Evolutionary conservation across 2,113 vertebrate species (phyloP).

Genomic region (Mirza zaza): DNA sequence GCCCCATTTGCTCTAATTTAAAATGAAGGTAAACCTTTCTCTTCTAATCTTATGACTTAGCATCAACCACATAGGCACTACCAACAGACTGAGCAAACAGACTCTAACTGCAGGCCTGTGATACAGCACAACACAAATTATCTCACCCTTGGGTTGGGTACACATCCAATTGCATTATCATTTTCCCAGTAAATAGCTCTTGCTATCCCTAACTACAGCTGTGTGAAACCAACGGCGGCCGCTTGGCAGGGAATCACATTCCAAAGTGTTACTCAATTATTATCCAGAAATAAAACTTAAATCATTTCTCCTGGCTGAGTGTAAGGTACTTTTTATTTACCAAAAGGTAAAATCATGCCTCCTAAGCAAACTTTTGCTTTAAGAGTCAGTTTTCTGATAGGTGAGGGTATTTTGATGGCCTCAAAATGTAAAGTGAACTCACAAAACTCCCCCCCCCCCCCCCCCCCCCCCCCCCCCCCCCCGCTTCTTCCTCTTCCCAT

Average conservation of each 20-base stretch:
- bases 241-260: conserved; percentile 69
- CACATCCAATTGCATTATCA: conserved; percentile 61
- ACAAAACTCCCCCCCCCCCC: not conserved
- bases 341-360: conserved; percentile 41
- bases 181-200: conserved; percentile 64
- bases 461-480: not conserved
- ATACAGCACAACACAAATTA: conserved; percentile 44
- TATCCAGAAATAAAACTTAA: conserved; percentile 69
- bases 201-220: conserved; percentile 58
- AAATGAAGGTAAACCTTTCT: conserved; percentile 42
- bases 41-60: conserved; percentile 35
- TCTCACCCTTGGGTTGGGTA: conserved; percentile 54
- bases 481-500: not conserved
- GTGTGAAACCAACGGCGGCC: conserved; percentile 51
- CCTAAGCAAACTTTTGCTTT: conserved; percentile 9
- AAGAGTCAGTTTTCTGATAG: not conserved
- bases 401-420: not conserved
- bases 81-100: not conserved
- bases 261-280: conserved; percentile 68
- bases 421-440: not conserved
- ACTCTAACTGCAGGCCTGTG: conserved; percentile 25
- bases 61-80: not conserved
- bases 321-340: conserved; percentile 52
- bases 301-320: conserved; percentile 44
- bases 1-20: conserved; percentile 33